These are phyloP conservation scores for Amphimedon queenslandica DNA, from an alignment of 37 sponge, comb jelly and placozoan genomes.

Conservation along the genomic window DNA sequence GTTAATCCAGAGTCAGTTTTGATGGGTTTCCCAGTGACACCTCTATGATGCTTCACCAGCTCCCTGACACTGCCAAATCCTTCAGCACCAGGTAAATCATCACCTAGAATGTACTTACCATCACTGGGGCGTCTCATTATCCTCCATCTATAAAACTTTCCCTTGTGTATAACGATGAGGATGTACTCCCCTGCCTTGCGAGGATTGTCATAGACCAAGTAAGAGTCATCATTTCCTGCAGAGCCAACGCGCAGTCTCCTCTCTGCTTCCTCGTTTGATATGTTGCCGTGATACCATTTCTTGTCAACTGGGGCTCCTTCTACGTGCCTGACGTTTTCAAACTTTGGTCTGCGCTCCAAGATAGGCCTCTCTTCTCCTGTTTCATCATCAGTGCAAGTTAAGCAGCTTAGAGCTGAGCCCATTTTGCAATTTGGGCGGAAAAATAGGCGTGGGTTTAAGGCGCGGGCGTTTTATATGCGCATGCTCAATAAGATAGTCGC, in stretches of 20 bases:
- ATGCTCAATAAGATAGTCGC: no score
- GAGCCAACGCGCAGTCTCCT: background rate
- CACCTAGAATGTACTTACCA: background rate
- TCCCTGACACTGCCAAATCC: background rate
- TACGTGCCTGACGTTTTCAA: background rate
- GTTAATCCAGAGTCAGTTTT: background rate
- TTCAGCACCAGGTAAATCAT: background rate
- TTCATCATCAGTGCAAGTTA: no score
- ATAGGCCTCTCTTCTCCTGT: no score
- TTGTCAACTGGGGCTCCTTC: constrained; percentile 2
- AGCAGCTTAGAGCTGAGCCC: no score
- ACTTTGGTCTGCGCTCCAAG: no score
- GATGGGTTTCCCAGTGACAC: background rate
- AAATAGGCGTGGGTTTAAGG: background rate
- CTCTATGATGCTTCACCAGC: background rate
- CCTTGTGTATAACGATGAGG: background rate
- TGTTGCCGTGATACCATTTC: constrained; percentile 8
- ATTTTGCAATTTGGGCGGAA: background rate
- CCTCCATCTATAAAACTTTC: background rate
- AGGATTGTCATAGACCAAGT: constrained; percentile 6
- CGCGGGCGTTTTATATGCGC: background rate
- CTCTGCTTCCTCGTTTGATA: background rate
- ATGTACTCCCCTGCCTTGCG: background rate
- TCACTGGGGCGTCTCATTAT: background rate
- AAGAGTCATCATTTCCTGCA: background rate